Evolutionary conservation across 53 echinoderm and acorn worm species (phyloP).

Genomic region (Holothuria leucospilota): DNA sequence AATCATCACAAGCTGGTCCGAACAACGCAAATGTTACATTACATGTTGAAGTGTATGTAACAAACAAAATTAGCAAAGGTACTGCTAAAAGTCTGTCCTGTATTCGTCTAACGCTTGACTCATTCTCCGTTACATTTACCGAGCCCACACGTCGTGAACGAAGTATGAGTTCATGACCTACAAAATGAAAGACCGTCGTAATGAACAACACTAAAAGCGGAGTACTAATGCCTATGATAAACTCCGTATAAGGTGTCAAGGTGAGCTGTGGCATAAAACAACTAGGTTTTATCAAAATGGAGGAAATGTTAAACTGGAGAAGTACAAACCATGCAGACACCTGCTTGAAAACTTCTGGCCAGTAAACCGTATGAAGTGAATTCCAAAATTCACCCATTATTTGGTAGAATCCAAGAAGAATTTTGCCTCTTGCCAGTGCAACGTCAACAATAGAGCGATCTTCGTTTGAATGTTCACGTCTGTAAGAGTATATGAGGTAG

Average conservation of each 20-base stretch:
- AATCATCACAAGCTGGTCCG: slow-evolving; percentile 12
- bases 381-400: slow-evolving; percentile 45
- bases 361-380: not conserved
- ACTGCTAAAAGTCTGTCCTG: not conserved
- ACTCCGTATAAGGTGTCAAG: not conserved
- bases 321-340: not conserved
- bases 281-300: slow-evolving; percentile 23
- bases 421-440: slow-evolving; percentile 24
- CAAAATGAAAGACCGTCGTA: too few species aligned
- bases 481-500: not conserved
- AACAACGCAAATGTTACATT: slow-evolving; percentile 42
- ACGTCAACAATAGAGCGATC: slow-evolving; percentile 19
- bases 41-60: slow-evolving; percentile 43
- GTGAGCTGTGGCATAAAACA: not conserved
- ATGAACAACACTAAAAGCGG: too few species aligned
- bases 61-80: not conserved
- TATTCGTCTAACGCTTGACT: not conserved
- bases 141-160: not conserved
- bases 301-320: slow-evolving; percentile 3
- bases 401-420: slow-evolving; percentile 35
- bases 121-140: not conserved
- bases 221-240: not conserved
- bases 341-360: not conserved
- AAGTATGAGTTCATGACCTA: too few species aligned
- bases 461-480: not conserved